Base-by-base conservation (phyloP, 2,113 vertebrate genomes). In the Takifugu flavidus region DNA sequence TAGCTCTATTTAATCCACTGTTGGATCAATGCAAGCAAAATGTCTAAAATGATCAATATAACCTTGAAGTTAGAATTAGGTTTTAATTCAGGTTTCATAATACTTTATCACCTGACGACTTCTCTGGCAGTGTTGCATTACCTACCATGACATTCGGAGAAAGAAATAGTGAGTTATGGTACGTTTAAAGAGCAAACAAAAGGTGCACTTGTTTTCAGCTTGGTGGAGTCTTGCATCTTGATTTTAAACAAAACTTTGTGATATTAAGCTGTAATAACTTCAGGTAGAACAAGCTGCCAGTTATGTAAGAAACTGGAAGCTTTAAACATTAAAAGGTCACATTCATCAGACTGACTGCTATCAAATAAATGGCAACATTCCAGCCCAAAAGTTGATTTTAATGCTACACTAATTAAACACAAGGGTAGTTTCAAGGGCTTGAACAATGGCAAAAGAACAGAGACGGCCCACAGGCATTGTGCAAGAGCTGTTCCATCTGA, bases 381-480 rank as follows among this genome's bases (percentile, higher is more conserved):
- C 42, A 39, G 67, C 60, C 78, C 66, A 77, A 67, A 67, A 70
- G 81, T 58, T 61, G 53, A 73, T 78, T 84, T 80, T 61, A 75
- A 83, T 78, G 75, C 59, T 62, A 74, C 65, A 80, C 80, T 76
- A 86, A 87, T 89, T 87, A 78, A 87, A 86, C 60, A 78, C 53
- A 61, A 72, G 78, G 65, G 64, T 44, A 39, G 57, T 79, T 80
- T 80, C 62, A 70, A 78, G 57, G 63, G 50, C 58, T 72, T 57
- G 61, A 55, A 74, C 50, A 69, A 77, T 65, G 54, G 65, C 54
- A 64, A 56, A 55, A 67, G 78, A 85, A 80, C 44, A 46, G 56
- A 54, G 27, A 62, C 43, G 13, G 59, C 52, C 45, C 34, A 70
- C 73, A 67, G 66, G 75, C 75, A 74, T 65, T 26, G 59, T 59